Evolutionary conservation across 2,888 invertebrate species (phyloP).

Genomic region (Tinea trinotella): DNA sequence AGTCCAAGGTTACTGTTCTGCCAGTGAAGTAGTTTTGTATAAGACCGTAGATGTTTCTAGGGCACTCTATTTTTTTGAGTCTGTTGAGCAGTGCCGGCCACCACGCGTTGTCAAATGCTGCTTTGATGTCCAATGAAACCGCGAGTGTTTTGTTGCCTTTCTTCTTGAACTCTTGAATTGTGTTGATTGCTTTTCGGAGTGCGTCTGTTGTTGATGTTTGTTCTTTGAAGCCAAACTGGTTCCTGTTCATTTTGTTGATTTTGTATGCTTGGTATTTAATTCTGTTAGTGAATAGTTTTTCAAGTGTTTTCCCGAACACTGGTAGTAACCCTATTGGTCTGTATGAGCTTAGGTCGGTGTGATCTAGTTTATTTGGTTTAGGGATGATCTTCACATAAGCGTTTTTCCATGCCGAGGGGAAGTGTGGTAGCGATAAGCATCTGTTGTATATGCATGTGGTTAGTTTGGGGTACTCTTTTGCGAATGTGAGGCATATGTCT

Average conservation of each 20-base stretch:
- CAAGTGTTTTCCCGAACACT: conserved; percentile 26
- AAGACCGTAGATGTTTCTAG: conserved; percentile 23
- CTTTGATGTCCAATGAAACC: conserved; percentile 21
- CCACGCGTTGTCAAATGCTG: conserved; percentile 19
- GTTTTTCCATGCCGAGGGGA: conserved; percentile 25
- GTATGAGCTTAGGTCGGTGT: conserved; percentile 20
- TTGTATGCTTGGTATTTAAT: conserved; percentile 18
- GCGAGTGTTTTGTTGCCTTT: conserved; percentile 17
- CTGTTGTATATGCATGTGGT: neutral
- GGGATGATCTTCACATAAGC: conserved; percentile 27
- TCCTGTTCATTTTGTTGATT: neutral
- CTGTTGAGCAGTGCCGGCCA: conserved; percentile 23
- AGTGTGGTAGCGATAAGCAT: conserved; percentile 18
- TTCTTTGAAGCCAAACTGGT: conserved; percentile 25
- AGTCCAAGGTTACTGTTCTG: conserved; percentile 21
- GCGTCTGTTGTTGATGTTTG: conserved; percentile 24
- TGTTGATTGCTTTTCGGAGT: conserved; percentile 15
- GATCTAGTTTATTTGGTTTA: conserved; percentile 25
- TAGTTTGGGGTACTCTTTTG: neutral
- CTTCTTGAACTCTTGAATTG: conserved; percentile 6
- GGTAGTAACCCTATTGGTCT: conserved; percentile 27
- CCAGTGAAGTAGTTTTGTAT: conserved; percentile 23
- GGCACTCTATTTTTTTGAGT: conserved; percentile 22
- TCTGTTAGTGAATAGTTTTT: conserved; percentile 19
- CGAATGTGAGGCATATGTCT: conserved; percentile 23